Base-by-base conservation (phyloP, 1,140 invertebrate species). In the Homalodisca vitripennis region DNA sequence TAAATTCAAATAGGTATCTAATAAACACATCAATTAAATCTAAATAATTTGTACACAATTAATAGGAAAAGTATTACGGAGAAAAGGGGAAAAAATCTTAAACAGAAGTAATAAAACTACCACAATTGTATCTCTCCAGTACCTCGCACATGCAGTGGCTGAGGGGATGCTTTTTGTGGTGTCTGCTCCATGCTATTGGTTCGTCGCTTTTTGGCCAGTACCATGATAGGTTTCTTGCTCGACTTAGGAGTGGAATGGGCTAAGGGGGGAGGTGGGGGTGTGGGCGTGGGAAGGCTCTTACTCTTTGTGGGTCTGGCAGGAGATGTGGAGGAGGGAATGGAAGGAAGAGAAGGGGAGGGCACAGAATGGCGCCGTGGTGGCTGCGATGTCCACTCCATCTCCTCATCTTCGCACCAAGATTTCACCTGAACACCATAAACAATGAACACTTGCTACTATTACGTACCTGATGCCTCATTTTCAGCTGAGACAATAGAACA, bases 81-180 rank as follows among this genome's bases (percentile, higher is more conserved):
- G n/a, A n/a, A n/a, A n/a, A n/a, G n/a, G n/a, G n/a, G n/a, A n/a
- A n/a, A n/a, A n/a, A n/a, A n/a, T n/a, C n/a, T n/a, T n/a, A n/a
- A n/a, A n/a, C n/a, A n/a, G n/a, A n/a, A n/a, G n/a, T n/a, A n/a
- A n/a, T n/a, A n/a, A n/a, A n/a, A n/a, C n/a, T n/a, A n/a, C n/a
- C n/a, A n/a, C n/a, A n/a, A n/a, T n/a, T n/a, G n/a, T n/a, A n/a
- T n/a, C n/a, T n/a, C n/a, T n/a, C n/a, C n/a, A n/a, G n/a, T 48
- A 67, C 47, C 51, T 51, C 83, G 80, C 60, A 83, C 71, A 66
- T 83, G 86, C 30, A 86, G 29, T 14, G 63, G 63, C 24, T 66
- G 32, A 2, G 34, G 63, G n/a, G 32, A 75, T 2, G n/a, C 26
- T 73, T 86, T 85, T 34, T 85, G 84, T 74, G 41, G 17, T 1